Evolutionary conservation across 2,113 vertebrate species (phyloP), one percentile per base, ranked within the genome.

Genomic region (Lasiurus cinereus): DNA sequence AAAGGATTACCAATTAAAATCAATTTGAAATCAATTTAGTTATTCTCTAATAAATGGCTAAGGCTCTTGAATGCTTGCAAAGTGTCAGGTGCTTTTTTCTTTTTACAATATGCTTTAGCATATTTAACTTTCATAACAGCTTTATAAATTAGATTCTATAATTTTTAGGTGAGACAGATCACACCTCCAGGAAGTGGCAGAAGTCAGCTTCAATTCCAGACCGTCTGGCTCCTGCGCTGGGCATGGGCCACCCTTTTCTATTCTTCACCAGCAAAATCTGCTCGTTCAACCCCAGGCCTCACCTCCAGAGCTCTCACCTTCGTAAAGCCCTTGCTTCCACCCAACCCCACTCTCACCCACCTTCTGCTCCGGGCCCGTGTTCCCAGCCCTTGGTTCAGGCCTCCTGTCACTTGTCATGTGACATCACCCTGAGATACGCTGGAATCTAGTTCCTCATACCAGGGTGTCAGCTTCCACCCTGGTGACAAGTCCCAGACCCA

Each of bases 401-500:
- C 36, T 13, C 92, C 22, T 8, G 31, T 16, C 70, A 70, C 24
- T 6, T 54, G 66, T 90, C 93, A 86, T 0, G 13, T 87, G 93
- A 86, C 27, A 15, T 79, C 18, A 1, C 52, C 27, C 2, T 12
- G 48, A 11, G 77, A 62, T 72, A 21, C 2, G 8, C 31, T 50
- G 64, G 92, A 83, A 82, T 64, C 64, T 22, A 48, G 73, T 85
- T 97, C 92, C 90, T 95, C 90, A 88, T 91, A 69, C 54, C 78
- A 69, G 62, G 14, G 3, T 70, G 43, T 86, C 88, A 66, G 85
- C 77, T 73, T 90, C 76, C 69, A 62, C 64, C 15, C 9, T 29
- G 27, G 80, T 33, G 88, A 94, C 74, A 43, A 89, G 62, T 50
- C 4, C 89, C 82, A 94, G 76, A 48, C 10, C 69, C 52, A 67